Conservation (phyloP, 2,113 vertebrate genomes). For the Macrotus californicus region DNA sequence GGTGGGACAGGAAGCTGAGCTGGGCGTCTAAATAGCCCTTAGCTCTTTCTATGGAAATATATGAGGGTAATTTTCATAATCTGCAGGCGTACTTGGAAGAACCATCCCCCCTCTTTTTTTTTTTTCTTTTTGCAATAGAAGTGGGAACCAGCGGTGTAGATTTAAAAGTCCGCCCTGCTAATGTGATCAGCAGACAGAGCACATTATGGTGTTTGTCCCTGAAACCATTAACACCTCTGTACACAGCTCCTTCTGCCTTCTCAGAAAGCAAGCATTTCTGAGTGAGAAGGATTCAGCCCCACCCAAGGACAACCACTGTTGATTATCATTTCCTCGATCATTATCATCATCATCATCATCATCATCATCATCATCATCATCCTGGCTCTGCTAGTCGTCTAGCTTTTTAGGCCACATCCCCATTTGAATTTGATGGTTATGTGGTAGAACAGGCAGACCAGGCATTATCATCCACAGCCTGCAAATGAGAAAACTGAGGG, state of each 20-base stretch:
- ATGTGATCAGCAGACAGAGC: neutral
- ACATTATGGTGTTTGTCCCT: slow-evolving; percentile 9
- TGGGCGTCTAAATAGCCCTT: slow-evolving; percentile 31
- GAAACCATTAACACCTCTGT: neutral
- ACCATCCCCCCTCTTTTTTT: neutral
- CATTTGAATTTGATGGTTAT: neutral
- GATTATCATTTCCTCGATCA: neutral
- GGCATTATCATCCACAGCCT: neutral
- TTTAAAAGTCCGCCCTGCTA: neutral
- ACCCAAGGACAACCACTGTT: neutral
- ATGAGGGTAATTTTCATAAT: slow-evolving; percentile 59
- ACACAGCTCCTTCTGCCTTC: neutral
- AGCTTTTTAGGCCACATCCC: neutral
- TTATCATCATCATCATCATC: neutral
- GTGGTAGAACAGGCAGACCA: neutral
- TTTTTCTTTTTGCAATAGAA: slow-evolving; percentile 14
- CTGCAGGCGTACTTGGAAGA: slow-evolving; percentile 48
- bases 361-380: neutral
- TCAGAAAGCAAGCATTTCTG: neutral
- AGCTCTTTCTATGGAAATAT: slow-evolving; percentile 52
- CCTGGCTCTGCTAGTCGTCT: neutral
- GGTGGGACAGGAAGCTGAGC: neutral
- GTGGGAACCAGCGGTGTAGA: slow-evolving; percentile 13
- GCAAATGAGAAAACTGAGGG: neutral
- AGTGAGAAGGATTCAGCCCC: neutral